Evolutionary conservation across 2,888 invertebrate species (phyloP).

Genomic region (Neoitamus cyanurus): DNA sequence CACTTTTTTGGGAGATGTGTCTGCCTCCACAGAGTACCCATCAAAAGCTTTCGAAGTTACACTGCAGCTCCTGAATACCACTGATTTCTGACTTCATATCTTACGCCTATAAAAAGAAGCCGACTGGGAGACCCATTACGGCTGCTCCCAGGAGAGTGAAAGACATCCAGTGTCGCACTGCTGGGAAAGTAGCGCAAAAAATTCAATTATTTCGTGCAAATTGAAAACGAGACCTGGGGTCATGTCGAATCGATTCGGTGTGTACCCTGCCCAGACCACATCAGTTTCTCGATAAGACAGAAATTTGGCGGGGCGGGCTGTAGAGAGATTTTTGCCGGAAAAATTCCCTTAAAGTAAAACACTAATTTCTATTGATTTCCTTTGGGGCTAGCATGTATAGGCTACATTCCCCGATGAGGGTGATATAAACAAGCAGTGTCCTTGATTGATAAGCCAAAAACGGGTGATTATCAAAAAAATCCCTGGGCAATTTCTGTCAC

Average conservation of each 20-base stretch:
- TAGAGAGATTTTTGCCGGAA: neutral
- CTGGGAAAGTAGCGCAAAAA: neutral
- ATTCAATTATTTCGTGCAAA: slow-evolving; percentile 4
- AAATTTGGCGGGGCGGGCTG: neutral
- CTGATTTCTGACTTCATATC: neutral
- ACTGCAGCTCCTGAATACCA: neutral
- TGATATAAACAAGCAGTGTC: neutral
- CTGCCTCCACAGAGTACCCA: neutral
- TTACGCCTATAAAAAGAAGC: neutral
- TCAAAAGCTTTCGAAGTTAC: neutral
- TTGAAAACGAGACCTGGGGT: neutral
- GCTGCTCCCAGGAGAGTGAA: too few relatives aligned
- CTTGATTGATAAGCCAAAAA: slow-evolving; percentile 4
- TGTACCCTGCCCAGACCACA: neutral
- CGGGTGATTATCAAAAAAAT: slow-evolving; percentile 3
- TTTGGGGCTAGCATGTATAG: neutral
- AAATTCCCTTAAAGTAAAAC: neutral
- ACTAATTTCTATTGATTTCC: slow-evolving; percentile 7
- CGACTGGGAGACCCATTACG: neutral
- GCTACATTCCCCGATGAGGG: neutral
- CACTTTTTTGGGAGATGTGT: neutral
- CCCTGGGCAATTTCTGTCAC: neutral
- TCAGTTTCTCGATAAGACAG: neutral
- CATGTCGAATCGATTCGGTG: neutral
- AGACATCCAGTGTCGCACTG: too few relatives aligned